Conservation (phyloP, 1,140 invertebrate genomes). For the Phocides pigmalion region DNA sequence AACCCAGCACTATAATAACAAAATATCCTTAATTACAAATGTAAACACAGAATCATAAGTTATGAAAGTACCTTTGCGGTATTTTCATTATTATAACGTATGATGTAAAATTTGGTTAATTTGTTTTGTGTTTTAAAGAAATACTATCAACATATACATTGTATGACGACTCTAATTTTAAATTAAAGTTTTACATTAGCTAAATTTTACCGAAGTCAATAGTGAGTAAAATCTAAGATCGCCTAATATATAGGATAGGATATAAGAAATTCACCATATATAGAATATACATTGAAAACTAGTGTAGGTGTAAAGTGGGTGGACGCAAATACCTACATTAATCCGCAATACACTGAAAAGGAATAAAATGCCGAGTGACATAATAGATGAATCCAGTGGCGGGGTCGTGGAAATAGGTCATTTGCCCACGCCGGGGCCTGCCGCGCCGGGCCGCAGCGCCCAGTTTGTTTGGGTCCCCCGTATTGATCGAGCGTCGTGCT, state of each 20-base stretch:
- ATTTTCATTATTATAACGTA: too few species aligned
- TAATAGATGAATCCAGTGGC: constrained; percentile 43
- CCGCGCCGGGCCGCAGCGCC: constrained; percentile 50
- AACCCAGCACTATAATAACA: background rate
- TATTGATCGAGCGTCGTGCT: constrained; percentile 58
- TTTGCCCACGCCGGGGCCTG: constrained; percentile 58
- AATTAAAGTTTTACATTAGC: too few species aligned
- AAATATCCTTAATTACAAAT: too few species aligned
- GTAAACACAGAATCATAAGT: too few species aligned
- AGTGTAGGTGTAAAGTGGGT: background rate
- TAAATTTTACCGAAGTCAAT: too few species aligned
- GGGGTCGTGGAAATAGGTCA: constrained; percentile 70
- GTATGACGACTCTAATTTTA: too few species aligned
- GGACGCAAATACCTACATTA: background rate
- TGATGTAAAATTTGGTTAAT: too few species aligned
- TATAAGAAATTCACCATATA: background rate
- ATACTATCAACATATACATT: too few species aligned
- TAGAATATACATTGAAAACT: background rate
- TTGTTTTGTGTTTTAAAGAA: too few species aligned
- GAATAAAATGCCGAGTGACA: constrained; percentile 30
- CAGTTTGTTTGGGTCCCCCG: constrained; percentile 75
- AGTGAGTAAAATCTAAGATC: too few species aligned
- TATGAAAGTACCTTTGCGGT: too few species aligned
- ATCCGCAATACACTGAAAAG: background rate
- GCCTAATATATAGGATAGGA: too few species aligned